Evolutionary conservation across 2,797 vertebrate genomes (phyloP), one percentile per base, ranked within the genome.

Genomic region (Helarctos malayanus): DNA sequence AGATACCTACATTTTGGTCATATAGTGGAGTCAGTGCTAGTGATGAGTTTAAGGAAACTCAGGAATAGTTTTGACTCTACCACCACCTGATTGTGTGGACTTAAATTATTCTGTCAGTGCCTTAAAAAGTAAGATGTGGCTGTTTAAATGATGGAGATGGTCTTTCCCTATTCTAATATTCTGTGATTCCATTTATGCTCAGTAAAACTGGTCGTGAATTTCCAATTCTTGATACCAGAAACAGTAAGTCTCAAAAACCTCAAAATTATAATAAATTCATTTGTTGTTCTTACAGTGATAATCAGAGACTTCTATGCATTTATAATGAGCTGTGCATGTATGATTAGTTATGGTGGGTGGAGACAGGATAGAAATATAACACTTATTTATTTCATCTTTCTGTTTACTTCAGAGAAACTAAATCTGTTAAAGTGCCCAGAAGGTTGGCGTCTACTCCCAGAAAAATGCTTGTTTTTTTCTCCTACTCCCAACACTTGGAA

Each of bases 401-500:
- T n/a, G 4, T 83, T 89, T 73, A 41, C 7, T 86, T 78, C 85
- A 97, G 96, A 85, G 1, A 86, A 6, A 56, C 2, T 35, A 5
- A 0, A 0, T 29, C 35, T 2, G 6, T 27, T 65, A 59, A 2
- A 3, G 4, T 95, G 96, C 19, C 18, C 68, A 23, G 18, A 0
- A 56, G 0, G 4, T 5, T 95, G 85, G 96, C 4, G 7, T 2
- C 2, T 0, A 38, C 0, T 75, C 2, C 1, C 0, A 75, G 38
- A 81, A 56, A 97, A 96, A 76, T 97, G 89, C 45, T 61, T 96
- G 19, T 11, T 80, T 69, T 4, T 92, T 68, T 57, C n/a, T 61
- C 0, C 1, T 0, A 0, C 0, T 54, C 0, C 0, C 3, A 13
- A 41, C 2, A 0, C 0, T 63, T 97, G 92, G 94, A 56, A 25